These are phyloP conservation scores for Sceloporus tristichus DNA, from an alignment of 2,113 vertebrate species.

Conservation along the genomic window DNA sequence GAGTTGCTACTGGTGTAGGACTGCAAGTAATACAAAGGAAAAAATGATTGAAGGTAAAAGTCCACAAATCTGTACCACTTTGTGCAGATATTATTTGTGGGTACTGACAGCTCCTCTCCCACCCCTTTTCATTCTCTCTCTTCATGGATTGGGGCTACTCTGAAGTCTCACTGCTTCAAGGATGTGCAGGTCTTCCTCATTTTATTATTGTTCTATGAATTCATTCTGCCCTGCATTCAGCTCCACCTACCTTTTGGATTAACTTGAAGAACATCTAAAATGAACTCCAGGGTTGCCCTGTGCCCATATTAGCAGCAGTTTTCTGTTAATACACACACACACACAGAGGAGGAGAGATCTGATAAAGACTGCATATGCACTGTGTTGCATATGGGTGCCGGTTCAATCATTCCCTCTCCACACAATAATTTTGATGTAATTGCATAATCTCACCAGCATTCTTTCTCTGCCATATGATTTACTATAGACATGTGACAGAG, in stretches of 20 bases:
- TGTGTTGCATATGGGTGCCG: background rate
- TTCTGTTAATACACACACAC: background rate
- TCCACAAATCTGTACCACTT: background rate
- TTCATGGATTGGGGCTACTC: background rate
- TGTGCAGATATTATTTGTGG: background rate
- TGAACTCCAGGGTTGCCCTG: background rate
- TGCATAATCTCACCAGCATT: conserved; percentile 4
- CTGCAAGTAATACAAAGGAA: background rate
- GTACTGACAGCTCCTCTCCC: background rate
- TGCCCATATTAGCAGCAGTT: background rate
- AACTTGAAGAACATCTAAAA: background rate
- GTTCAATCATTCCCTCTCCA: background rate
- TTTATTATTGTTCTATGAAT: background rate
- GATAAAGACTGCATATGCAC: background rate
- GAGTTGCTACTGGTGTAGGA: background rate
- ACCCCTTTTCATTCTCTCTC: background rate
- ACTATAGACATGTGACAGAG: background rate
- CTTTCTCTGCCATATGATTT: background rate
- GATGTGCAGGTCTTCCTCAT: background rate
- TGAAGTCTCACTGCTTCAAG: background rate
- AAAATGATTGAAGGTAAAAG: background rate
- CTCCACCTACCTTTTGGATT: background rate
- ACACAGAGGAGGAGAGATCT: background rate
- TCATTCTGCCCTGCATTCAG: background rate
- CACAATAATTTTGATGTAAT: conserved; percentile 5